Evolutionary conservation across 2,113 vertebrate species (phyloP), one percentile per base, ranked within the genome.

Genomic region (Antechinus stuartii): DNA sequence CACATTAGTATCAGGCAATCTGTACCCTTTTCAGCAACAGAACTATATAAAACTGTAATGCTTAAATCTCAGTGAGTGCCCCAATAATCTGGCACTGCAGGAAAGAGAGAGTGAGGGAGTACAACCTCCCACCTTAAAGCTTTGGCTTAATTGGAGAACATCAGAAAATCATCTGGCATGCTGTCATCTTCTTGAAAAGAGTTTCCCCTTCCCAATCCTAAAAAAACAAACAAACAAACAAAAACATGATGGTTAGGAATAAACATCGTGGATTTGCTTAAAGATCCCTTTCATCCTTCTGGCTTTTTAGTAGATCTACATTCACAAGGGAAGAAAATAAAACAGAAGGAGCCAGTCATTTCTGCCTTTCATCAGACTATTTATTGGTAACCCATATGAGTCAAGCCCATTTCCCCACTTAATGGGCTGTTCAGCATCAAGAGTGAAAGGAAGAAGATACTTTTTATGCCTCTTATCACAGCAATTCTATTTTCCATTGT

Each of bases 201-300:
- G 0, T 42, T 84, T 8, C 68, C n/a, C n/a, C 19, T n/a, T 42
- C 35, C 68, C 16, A 42, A 23, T 8, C 19, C 68, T n/a, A 97
- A 90, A 49, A 49, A 49, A 49, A 49, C 3, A 49, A 49, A 49
- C 3, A 49, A 49, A 49, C 3, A 49, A 92, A 76, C 30, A 95
- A 93, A 61, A 89, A 8, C 54, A 90, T 61, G 89, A 54, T 52
- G 47, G 2, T 95, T 84, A 96, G 47, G 92, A 96, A 52, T 95
- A 96, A 95, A 95, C 35, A 54, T 50, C 95, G 93, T 16, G 93
- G 55, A 94, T 94, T 91, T 95, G 46, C 92, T 91, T 94, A 92
- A 76, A 91, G 95, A 94, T 91, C 54, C 94, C 16, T 27, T 47
- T 92, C 53, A 35, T 96, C 93, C 92, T 94, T 92, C 54, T n/a